Base-by-base conservation (phyloP, 2,797 vertebrate genomes). In the Enteromius argenteus region DNA sequence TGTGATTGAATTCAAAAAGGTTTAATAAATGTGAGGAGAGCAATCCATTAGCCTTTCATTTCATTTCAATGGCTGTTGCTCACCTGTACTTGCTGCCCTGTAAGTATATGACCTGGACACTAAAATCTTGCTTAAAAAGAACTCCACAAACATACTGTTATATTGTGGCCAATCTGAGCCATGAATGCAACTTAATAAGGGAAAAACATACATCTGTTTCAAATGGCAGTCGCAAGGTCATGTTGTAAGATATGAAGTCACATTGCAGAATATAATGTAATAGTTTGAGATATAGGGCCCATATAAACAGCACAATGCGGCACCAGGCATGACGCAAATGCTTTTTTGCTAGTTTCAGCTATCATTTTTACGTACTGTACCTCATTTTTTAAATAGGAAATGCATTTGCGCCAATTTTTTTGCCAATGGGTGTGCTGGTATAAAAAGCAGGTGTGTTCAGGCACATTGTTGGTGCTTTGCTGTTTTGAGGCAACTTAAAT, bases 31-130 rank as follows among this genome's bases (percentile, higher is more conserved):
- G 11, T 37, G 6, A 53, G 32, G 46, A 74, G 10, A 53, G 46
- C 30, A 76, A 76, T 17, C 51, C 51, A 58, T 76, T 76, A 39
- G 51, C 32, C 49, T 75, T 75, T 37, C 19, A 58, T 23, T 58
- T 37, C 35, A 23, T n/a, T 35, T 58, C 51, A 58, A 17, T 39
- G 6, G 21, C 14, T 68, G 9, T 39, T 39, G 35, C 35, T 58
- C 35, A 58, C 13, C 3, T 21, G 35, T 58, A 15, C 35, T 76
- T 53, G 21, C 30, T 37, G 21, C 32, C 21, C 30, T 75, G 49
- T 75, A 73, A 32, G 27, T 51, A 11, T 6, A 51, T 1, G 14
- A 76, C 51, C 51, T 76, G 51, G 35, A 58, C 51, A 56, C 21
- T 58, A 35, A 7, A 14, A 74, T 53, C 30, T 53, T 74, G 10